phyloP scores from a whole-genome alignment of 2,113 vertebrate species.

The Podocnemis expansa region DNA sequence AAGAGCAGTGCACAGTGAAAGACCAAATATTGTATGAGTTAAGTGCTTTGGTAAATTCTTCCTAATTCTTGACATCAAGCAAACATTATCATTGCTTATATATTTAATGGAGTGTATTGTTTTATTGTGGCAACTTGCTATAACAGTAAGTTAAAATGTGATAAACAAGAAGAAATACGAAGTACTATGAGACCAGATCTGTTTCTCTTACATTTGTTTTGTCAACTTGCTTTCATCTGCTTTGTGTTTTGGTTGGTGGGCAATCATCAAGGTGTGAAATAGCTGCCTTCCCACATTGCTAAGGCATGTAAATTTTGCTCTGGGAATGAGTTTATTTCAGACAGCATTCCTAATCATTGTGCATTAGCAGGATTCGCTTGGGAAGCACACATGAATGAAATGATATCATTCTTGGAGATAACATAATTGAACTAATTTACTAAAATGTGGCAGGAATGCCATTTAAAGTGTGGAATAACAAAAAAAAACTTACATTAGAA shows the following conservation, averaged over 20 bases:
- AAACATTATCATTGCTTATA: constrained; percentile 67
- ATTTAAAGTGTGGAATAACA: constrained; percentile 23
- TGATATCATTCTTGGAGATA: constrained; percentile 18
- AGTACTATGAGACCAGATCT: constrained; percentile 33
- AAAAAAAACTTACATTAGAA: constrained; percentile 57
- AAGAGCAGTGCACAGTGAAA: constrained; percentile 42
- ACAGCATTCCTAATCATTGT: constrained; percentile 5
- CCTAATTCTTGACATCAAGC: constrained; percentile 46
- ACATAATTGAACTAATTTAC: constrained; percentile 36
- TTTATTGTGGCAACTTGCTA: constrained; percentile 70
- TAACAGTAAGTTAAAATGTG: constrained; percentile 58
- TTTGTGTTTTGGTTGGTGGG: constrained; percentile 70
- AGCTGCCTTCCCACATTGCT: constrained; percentile 53
- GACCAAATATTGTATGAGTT: neutral
- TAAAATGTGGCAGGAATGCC: neutral
- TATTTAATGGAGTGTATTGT: constrained; percentile 72
- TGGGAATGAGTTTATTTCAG: constrained; percentile 34
- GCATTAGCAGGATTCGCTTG: neutral
- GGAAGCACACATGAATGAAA: neutral
- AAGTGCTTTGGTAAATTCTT: constrained; percentile 44
- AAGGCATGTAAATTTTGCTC: constrained; percentile 40
- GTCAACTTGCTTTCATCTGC: constrained; percentile 58
- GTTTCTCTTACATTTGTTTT: constrained; percentile 39
- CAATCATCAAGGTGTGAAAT: constrained; percentile 64
- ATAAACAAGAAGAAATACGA: constrained; percentile 65